Evolutionary conservation across 2,797 vertebrate genomes (phyloP).

Genomic region (Lepus townsendii): DNA sequence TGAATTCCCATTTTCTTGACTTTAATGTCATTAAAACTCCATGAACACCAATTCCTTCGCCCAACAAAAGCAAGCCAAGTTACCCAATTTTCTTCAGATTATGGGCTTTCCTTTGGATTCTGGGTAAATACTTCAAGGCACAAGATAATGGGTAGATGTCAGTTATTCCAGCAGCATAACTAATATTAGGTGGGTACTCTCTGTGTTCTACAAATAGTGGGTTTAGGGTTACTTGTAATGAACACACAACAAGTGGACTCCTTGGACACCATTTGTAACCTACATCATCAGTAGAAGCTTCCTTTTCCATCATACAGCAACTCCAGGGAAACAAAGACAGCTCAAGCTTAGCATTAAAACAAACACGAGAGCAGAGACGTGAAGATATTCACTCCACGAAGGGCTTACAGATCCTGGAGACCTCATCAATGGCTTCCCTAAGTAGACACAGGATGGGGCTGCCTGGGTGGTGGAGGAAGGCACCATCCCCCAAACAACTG

Average conservation of each 20-base stretch:
- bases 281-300: not conserved
- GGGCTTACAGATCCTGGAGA: constrained; percentile 50
- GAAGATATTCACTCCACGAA: not conserved
- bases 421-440: constrained; percentile 54
- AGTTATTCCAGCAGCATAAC: accelerated
- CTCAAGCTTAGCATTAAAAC: constrained; percentile 41
- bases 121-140: not conserved
- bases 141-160: accelerated
- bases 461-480: not conserved
- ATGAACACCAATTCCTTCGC: not conserved
- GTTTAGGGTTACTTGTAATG: not conserved
- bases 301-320: not conserved
- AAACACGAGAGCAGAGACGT: not conserved
- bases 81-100: too few species aligned
- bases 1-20: not conserved
- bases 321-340: constrained; percentile 53
- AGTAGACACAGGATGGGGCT: constrained; percentile 61
- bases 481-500: not conserved
- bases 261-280: not conserved
- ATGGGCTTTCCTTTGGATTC: not conserved
- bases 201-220: not conserved
- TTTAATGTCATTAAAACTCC: not conserved
- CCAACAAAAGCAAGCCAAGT: not conserved
- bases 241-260: not conserved
- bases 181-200: not conserved